These are phyloP conservation scores for Egretta garzetta DNA, from an alignment of 2,113 vertebrate species.

Conservation along the genomic window DNA sequence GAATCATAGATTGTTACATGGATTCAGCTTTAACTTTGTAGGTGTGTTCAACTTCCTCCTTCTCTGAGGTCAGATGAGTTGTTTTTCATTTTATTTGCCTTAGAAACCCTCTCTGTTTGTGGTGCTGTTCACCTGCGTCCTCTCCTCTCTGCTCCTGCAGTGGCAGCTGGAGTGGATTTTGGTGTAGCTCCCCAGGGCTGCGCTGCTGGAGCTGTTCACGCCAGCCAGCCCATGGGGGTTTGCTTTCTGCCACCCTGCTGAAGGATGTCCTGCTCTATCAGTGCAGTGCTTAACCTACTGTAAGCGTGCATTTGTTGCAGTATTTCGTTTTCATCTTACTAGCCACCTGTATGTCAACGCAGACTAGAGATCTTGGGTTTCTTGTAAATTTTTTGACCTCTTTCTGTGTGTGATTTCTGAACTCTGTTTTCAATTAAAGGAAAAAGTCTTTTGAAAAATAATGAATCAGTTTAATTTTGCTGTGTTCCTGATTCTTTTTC, in stretches of 20 bases:
- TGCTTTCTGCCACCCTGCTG: neutral
- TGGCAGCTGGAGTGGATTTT: neutral
- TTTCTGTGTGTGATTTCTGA: neutral
- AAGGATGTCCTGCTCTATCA: neutral
- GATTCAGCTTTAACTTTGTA: neutral
- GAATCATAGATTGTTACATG: neutral
- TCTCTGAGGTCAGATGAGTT: neutral
- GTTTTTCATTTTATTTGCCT: neutral
- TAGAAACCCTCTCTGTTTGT: neutral
- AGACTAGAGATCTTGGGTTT: neutral
- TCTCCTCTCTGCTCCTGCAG: neutral
- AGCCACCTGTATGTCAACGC: neutral
- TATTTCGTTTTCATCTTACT: neutral
- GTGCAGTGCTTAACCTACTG: neutral
- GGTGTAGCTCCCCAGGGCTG: fast-evolving
- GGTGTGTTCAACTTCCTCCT: neutral
- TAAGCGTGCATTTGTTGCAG: neutral
- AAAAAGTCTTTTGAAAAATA: neutral
- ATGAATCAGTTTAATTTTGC: neutral
- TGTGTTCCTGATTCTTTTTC: neutral
- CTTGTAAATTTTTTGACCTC: neutral
- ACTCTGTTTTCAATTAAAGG: neutral
- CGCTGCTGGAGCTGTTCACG: neutral
- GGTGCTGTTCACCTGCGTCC: fast-evolving
- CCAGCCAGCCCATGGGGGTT: neutral